Evolutionary conservation across 2,888 invertebrate species (phyloP).

Genomic region (Rhodophaea formosa): DNA sequence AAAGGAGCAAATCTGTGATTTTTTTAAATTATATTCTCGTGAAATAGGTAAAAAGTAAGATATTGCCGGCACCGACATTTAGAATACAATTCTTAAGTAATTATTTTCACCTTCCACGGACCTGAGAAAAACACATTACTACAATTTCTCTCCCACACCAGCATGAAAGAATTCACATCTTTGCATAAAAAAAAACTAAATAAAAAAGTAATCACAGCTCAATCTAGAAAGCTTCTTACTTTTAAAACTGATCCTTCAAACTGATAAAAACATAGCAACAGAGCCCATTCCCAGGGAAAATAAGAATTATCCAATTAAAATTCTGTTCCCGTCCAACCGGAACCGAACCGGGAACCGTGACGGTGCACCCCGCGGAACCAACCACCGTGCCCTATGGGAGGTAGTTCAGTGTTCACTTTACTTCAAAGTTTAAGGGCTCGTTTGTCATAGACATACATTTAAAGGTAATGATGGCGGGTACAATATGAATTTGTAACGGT

Average conservation of each 20-base stretch:
- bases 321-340: constrained; percentile 29
- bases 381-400: constrained; percentile 38
- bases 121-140: no score
- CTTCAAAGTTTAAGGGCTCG: constrained; percentile 1
- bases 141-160: no score
- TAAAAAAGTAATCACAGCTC: neutral
- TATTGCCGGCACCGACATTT: no score
- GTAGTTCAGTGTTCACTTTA: constrained; percentile 5
- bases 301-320: constrained; percentile 30
- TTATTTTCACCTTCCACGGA: no score
- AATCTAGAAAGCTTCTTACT: neutral
- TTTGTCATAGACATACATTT: neutral
- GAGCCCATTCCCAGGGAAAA: constrained; percentile 20
- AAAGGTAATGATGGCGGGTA: neutral
- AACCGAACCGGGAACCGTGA: constrained; percentile 36
- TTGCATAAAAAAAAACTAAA: no score
- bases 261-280: constrained; percentile 21
- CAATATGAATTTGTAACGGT: neutral
- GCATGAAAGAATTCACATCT: no score
- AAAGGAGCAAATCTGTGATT: no score
- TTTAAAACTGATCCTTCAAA: neutral
- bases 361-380: constrained; percentile 33
- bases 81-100: no score
- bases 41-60: no score
- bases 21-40: no score